Conservation (phyloP, 2,113 vertebrate species). For the Ia io region DNA sequence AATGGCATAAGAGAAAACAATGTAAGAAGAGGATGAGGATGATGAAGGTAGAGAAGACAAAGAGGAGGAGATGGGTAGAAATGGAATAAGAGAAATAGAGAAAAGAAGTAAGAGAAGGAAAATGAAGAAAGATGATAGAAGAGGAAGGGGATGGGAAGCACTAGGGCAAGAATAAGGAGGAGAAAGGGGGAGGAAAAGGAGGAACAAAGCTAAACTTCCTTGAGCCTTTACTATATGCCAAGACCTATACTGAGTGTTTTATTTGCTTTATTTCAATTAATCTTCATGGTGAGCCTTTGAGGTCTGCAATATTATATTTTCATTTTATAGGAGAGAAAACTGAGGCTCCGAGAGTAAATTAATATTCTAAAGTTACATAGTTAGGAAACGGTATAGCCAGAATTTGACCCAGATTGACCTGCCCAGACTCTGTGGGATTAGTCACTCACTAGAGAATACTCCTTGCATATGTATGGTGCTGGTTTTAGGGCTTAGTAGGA, state of each 20-base stretch:
- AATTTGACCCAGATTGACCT: not conserved
- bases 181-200: not conserved
- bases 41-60: not conserved
- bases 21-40: not conserved
- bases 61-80: not conserved
- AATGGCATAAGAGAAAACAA: not conserved
- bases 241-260: not conserved
- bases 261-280: not conserved
- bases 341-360: not conserved
- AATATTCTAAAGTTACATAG: not conserved
- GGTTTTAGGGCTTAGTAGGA: not conserved
- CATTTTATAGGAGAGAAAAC: constrained; percentile 12
- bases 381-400: not conserved
- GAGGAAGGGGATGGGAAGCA: not conserved
- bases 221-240: not conserved
- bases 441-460: no score
- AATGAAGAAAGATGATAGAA: not conserved
- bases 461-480: not conserved
- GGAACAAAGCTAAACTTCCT: not conserved
- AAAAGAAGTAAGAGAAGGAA: not conserved
- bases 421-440: not conserved
- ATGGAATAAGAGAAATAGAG: not conserved
- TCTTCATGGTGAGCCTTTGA: not conserved
- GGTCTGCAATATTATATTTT: not conserved
- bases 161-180: not conserved